phyloP scores from a whole-genome alignment of 2,888 invertebrate species.

The Orchestes rusci region DNA sequence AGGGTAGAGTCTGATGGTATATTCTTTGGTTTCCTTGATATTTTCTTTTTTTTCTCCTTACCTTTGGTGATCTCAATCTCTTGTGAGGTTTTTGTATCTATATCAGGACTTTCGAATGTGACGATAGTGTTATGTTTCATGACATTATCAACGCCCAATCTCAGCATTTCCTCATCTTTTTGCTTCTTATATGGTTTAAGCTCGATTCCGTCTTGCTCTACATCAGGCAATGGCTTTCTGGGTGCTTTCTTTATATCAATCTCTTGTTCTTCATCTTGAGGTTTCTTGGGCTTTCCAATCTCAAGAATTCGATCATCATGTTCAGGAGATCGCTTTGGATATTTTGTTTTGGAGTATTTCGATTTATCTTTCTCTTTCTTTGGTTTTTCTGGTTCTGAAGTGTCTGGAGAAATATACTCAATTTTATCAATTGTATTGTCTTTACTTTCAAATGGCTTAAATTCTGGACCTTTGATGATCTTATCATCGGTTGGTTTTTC shows the following conservation, averaged over 20 bases:
- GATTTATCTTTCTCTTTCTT: slow-evolving; percentile 43
- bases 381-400: slow-evolving; percentile 37
- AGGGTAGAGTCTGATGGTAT: no score
- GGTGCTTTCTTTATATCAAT: no score
- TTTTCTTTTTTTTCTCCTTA: slow-evolving; percentile 28
- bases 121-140: slow-evolving; percentile 30
- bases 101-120: slow-evolving; percentile 27
- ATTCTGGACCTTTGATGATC: slow-evolving; percentile 37
- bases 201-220: slow-evolving; percentile 37
- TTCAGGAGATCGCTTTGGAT: slow-evolving; percentile 42
- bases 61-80: slow-evolving; percentile 31
- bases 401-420: slow-evolving; percentile 32
- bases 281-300: slow-evolving; percentile 36
- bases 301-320: slow-evolving; percentile 36
- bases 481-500: slow-evolving; percentile 31
- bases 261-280: slow-evolving; percentile 31
- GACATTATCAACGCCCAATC: slow-evolving; percentile 21
- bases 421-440: slow-evolving; percentile 37
- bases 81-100: slow-evolving; percentile 33
- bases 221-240: slow-evolving; percentile 37
- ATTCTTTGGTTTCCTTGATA: slow-evolving; percentile 30
- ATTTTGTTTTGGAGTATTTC: slow-evolving; percentile 35
- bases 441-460: slow-evolving; percentile 41
- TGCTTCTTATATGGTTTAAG: slow-evolving; percentile 39
- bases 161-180: slow-evolving; percentile 34